Evolutionary conservation across 2,113 vertebrate species (phyloP), one percentile per base, ranked within the genome.

Genomic region (Gulo gulo): DNA sequence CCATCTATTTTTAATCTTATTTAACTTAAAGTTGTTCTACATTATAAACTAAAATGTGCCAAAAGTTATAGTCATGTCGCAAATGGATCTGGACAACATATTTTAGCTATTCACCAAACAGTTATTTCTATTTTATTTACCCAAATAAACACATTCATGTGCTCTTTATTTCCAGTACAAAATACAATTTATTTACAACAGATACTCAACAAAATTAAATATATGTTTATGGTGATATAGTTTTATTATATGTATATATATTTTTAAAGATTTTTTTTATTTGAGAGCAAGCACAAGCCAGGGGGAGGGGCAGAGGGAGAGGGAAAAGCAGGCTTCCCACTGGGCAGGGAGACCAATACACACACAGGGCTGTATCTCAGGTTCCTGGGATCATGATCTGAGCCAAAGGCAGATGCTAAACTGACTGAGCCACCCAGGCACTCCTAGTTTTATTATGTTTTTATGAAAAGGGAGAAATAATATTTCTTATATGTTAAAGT

Each of bases 1-100:
- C 29, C 88, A 92, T 88, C 95, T 96, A 67, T 50, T 83, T 83
- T 91, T 89, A 86, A 96, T 97, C 36, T 92, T 88, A 85, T 74
- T 94, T 91, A 94, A 88, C 39, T 92, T 93, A 82, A 93, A 23
- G 10, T 81, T 91, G 71, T 94, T 93, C 78, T 85, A 31, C 10
- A 57, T 93, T 80, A 88, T 91, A 84, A 23, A 78, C 36, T 55
- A 65, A 91, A 93, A 84, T 91, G 69, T 95, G 82, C 73, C 88
- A 91, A 94, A 95, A 91, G 12, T 91, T 95, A 47, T 52, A 90
- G 16, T 18, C 24, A 73, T 84, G 34, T 36, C 85, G 31, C 88
- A 84, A 88, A 57, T 96, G 55, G 29, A 84, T 85, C 50, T 71
- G n/a, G 82, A 74, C 6, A 80, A 76, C 20, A 79, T 93, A 69